Evolutionary conservation across 2,888 invertebrate species (phyloP).

Genomic region (Lobophora halterata): DNA sequence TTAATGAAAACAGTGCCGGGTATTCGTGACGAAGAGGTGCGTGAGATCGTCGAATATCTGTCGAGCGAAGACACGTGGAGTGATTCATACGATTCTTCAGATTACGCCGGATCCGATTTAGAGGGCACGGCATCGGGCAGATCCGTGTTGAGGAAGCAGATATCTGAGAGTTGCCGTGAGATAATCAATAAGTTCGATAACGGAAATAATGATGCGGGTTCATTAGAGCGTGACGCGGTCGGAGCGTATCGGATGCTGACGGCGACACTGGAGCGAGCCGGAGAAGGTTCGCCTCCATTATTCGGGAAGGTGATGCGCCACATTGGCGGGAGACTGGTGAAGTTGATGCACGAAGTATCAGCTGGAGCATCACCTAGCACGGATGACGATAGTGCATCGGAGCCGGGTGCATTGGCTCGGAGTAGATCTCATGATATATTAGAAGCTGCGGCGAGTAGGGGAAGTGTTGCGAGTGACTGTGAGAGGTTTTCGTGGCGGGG

Average conservation of each 20-base stretch:
- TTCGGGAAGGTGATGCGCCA: constrained; percentile 96
- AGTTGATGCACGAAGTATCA: constrained; percentile 95
- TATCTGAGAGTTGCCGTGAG: constrained; percentile 93
- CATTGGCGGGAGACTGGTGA: constrained; percentile 92
- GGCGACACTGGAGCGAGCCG: constrained; percentile 89
- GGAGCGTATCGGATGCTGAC: constrained; percentile 93
- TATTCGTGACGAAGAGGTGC: constrained; percentile 93
- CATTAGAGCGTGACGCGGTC: constrained; percentile 87
- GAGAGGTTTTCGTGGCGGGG: constrained; percentile 96
- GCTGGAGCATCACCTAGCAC: constrained; percentile 88
- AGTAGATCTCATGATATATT: constrained; percentile 92
- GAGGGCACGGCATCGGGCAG: constrained; percentile 84
- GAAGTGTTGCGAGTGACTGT: constrained; percentile 90
- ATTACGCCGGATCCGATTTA: constrained; percentile 93
- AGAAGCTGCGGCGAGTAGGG: constrained; percentile 79
- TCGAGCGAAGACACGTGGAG: constrained; percentile 97
- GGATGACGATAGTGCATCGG: constrained; percentile 87
- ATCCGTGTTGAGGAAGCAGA: constrained; percentile 89
- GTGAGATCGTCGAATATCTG: constrained; percentile 94
- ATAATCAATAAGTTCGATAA: constrained; percentile 94
- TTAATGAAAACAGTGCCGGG: constrained; percentile 97
- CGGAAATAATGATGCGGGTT: constrained; percentile 78
- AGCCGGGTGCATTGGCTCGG: constrained; percentile 84
- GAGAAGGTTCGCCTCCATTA: constrained; percentile 87
- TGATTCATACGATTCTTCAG: constrained; percentile 95